Percentiles rank a stretch among this genome's conserved stretches.
phyloP scores from a whole-genome alignment of 2,113 vertebrate genomes.

The Anser cygnoides region DNA sequence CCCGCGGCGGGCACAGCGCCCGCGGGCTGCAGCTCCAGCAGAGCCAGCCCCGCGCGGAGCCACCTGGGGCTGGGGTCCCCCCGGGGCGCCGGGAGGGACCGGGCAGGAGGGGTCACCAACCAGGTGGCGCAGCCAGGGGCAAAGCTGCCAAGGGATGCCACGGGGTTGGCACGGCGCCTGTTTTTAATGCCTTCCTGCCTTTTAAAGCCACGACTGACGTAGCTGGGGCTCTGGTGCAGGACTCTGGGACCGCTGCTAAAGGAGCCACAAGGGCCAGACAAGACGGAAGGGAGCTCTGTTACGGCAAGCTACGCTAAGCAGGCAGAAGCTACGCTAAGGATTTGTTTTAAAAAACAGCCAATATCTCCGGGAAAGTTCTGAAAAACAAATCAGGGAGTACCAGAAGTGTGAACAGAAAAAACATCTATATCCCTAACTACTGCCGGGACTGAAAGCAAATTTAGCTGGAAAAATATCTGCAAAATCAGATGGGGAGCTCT shows the following conservation, averaged over 20 bases:
- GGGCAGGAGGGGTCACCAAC: background rate
- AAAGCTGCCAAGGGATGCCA: background rate
- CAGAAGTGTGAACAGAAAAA: background rate
- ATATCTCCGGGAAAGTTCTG: background rate
- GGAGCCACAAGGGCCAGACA: background rate
- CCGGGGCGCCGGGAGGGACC: background rate
- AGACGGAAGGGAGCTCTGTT: background rate
- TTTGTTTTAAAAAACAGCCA: background rate
- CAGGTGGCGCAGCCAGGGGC: background rate
- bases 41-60: background rate
- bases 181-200: background rate
- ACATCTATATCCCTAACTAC: too few relatives aligned
- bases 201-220: background rate
- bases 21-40: background rate
- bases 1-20: accelerated
- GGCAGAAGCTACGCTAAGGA: background rate
- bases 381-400: background rate
- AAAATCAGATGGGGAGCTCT: background rate
- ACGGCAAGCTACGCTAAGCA: accelerated
- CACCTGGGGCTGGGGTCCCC: background rate
- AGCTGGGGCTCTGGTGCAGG: background rate
- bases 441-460: background rate
- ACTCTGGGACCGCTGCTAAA: background rate
- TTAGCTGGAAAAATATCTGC: background rate
- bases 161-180: too few relatives aligned